These are phyloP conservation scores for Anableps anableps DNA, from an alignment of 2,797 vertebrate species.

Conservation along the genomic window DNA sequence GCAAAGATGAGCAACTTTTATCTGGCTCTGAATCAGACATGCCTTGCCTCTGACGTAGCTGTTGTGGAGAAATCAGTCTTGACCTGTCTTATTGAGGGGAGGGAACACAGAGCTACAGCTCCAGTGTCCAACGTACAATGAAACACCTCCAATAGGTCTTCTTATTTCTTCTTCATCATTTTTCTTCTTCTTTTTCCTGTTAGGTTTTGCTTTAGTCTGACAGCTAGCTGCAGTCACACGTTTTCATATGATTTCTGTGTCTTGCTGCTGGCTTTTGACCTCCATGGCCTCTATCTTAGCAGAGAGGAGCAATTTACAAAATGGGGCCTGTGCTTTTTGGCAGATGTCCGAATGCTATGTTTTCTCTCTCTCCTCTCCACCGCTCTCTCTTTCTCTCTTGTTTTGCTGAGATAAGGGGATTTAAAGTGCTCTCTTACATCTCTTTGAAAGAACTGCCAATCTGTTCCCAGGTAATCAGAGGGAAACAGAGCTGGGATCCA, in stretches of 20 bases:
- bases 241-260: slow-evolving; percentile 53
- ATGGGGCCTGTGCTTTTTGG: slow-evolving; percentile 67
- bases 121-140: slow-evolving; percentile 25
- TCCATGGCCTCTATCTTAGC: slow-evolving; percentile 34
- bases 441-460: slow-evolving; percentile 78
- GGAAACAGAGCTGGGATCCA: slow-evolving; percentile 71
- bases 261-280: slow-evolving; percentile 67
- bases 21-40: slow-evolving; percentile 58
- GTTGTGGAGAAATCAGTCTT: slow-evolving; percentile 62
- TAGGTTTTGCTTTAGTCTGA: slow-evolving; percentile 53
- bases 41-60: slow-evolving; percentile 64
- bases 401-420: slow-evolving; percentile 72
- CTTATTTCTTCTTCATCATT: slow-evolving; percentile 5
- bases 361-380: slow-evolving; percentile 16
- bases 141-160: slow-evolving; percentile 14
- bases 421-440: slow-evolving; percentile 70
- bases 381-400: slow-evolving; percentile 6
- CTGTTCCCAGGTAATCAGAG: slow-evolving; percentile 79
- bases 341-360: slow-evolving; percentile 60
- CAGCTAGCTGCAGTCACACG: slow-evolving; percentile 44
- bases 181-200: slow-evolving; percentile 43
- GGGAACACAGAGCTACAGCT: slow-evolving; percentile 18
- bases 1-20: slow-evolving; percentile 62
- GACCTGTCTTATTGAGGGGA: slow-evolving; percentile 55
- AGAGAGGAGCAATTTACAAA: slow-evolving; percentile 69